Evolutionary conservation across 2,888 invertebrate species (phyloP).

Genomic region (Operophtera brumata): DNA sequence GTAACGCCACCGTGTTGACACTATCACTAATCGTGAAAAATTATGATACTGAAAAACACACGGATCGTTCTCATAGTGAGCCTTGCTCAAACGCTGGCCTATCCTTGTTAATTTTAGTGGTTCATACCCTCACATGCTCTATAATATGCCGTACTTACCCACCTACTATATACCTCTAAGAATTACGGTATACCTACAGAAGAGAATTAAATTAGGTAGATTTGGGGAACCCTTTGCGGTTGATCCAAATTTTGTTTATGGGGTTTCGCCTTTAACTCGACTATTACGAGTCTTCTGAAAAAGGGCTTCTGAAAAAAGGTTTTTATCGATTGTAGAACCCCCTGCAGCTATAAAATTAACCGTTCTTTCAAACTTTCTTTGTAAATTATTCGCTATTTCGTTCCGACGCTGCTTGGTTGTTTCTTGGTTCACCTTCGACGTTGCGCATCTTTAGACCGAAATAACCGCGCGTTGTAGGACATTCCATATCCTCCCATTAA

Average conservation of each 20-base stretch:
- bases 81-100: no score
- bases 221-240: background rate
- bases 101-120: background rate
- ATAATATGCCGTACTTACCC: background rate
- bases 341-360: background rate
- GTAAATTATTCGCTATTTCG: no score
- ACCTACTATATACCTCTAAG: background rate
- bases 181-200: background rate
- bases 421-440: no score
- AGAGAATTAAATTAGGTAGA: slow-evolving; percentile 3
- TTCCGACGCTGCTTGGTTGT: no score
- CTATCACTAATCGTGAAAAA: no score
- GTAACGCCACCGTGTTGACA: no score
- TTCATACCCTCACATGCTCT: background rate
- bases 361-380: background rate
- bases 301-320: background rate
- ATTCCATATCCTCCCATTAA: no score
- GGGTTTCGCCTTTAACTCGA: background rate
- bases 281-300: background rate
- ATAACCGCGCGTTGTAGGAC: no score
- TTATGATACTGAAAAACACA: no score
- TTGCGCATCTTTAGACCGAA: no score
- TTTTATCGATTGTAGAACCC: background rate
- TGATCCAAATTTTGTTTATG: background rate
- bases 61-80: no score